Evolutionary conservation across 2,888 invertebrate genomes (phyloP).

Genomic region (Liopterus haemorrhoidalis): DNA sequence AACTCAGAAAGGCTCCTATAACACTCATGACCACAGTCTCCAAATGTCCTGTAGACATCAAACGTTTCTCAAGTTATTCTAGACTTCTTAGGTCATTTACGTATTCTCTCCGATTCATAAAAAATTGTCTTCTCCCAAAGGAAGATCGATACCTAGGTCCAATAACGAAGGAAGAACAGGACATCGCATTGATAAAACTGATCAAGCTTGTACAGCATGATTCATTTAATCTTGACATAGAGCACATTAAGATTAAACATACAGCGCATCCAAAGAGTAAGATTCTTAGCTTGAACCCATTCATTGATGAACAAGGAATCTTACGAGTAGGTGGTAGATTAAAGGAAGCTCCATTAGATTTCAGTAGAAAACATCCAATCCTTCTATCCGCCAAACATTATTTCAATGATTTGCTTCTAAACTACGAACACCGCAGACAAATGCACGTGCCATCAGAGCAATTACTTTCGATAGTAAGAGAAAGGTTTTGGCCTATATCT

Average conservation of each 20-base stretch:
- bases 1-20: neutral
- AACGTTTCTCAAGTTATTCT: neutral
- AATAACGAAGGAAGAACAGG: neutral
- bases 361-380: constrained; percentile 7
- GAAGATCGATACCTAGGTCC: neutral
- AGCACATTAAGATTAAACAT: neutral
- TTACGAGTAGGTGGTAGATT: constrained; percentile 4
- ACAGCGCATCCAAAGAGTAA: neutral
- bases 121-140: neutral
- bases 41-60: neutral
- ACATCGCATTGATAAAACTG: neutral
- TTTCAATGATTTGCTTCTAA: constrained; percentile 1
- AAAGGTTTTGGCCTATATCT: constrained; percentile 19
- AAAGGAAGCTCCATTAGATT: neutral
- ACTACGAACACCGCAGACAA: constrained; percentile 1
- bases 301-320: neutral
- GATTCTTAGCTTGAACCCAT: neutral
- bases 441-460: constrained; percentile 9
- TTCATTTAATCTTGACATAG: neutral
- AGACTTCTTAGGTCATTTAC: neutral
- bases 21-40: neutral
- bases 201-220: neutral
- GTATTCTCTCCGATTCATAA: neutral
- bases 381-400: neutral
- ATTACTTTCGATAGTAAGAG: constrained; percentile 3